Evolutionary conservation across 2,797 vertebrate species (phyloP).

Genomic region (Streptopelia turtur): DNA sequence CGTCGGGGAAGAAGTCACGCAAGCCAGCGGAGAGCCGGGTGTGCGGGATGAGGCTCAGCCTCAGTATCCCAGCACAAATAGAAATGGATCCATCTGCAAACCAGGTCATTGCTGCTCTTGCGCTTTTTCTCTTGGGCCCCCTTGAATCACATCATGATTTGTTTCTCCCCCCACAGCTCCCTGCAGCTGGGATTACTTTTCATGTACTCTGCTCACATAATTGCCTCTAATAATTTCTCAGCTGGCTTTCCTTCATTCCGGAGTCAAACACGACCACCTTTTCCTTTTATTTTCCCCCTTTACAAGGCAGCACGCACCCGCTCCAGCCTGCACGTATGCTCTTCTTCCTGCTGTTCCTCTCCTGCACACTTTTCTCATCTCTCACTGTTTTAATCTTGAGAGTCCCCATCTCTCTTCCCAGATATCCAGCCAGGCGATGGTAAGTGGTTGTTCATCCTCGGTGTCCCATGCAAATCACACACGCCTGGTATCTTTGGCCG

Average conservation of each 20-base stretch:
- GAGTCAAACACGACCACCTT: background rate
- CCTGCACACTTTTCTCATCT: fast-evolving
- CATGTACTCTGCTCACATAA: constrained; percentile 33
- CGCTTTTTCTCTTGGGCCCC: constrained; percentile 53
- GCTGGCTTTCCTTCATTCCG: background rate
- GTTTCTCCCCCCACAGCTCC: background rate
- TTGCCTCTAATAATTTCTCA: constrained; percentile 62
- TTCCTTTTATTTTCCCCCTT: background rate
- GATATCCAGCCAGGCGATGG: fast-evolving
- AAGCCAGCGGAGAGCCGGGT: background rate
- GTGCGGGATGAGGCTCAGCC: constrained; percentile 21
- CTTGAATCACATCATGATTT: constrained; percentile 47
- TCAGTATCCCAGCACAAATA: constrained; percentile 36
- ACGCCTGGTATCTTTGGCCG: background rate
- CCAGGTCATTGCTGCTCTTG: constrained; percentile 51
- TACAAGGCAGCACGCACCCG: background rate
- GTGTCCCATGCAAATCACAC: background rate
- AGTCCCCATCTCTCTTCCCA: background rate
- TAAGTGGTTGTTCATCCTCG: background rate
- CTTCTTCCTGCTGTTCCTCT: background rate
- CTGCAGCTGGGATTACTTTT: constrained; percentile 60
- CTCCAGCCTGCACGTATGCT: background rate
- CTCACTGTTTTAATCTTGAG: background rate
- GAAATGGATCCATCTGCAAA: constrained; percentile 64
- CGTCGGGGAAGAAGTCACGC: constrained; percentile 25